Evolutionary conservation across 2,888 invertebrate genomes (phyloP).

Genomic region (Dynastes grantii): DNA sequence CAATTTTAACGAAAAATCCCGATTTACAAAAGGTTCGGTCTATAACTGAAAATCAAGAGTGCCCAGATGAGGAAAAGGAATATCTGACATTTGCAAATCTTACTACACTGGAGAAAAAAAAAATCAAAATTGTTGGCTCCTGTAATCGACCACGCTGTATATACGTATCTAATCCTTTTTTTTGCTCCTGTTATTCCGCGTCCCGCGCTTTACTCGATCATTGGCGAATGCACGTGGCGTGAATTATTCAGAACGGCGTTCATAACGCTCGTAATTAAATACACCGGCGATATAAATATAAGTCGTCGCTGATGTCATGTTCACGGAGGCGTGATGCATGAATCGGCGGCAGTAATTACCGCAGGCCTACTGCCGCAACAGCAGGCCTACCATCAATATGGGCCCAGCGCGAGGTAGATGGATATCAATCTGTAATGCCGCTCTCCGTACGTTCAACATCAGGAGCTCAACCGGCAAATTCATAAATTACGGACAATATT

Average conservation of each 20-base stretch:
- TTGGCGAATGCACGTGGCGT: constrained; percentile 27
- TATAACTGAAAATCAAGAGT: no score
- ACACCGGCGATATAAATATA: constrained; percentile 33
- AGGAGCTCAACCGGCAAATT: constrained; percentile 25
- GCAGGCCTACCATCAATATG: no score
- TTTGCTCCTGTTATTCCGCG: neutral
- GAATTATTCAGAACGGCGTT: constrained; percentile 19
- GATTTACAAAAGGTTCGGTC: no score
- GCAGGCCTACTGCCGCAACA: neutral
- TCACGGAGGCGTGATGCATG: constrained; percentile 40
- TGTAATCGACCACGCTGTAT: neutral
- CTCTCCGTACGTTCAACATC: neutral
- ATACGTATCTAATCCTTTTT: neutral
- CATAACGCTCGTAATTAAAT: constrained; percentile 28
- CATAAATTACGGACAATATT: constrained; percentile 32
- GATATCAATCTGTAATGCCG: neutral
- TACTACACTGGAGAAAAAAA: no score
- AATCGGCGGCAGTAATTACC: constrained; percentile 31
- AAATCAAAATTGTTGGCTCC: neutral
- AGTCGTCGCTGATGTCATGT: constrained; percentile 14
- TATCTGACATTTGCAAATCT: no score
- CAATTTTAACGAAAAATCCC: no score
- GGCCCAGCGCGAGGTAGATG: neutral
- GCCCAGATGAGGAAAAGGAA: no score
- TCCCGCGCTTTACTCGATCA: neutral